phyloP scores from a whole-genome alignment of 2,888 invertebrate species.

The Nomada hirtipes region DNA sequence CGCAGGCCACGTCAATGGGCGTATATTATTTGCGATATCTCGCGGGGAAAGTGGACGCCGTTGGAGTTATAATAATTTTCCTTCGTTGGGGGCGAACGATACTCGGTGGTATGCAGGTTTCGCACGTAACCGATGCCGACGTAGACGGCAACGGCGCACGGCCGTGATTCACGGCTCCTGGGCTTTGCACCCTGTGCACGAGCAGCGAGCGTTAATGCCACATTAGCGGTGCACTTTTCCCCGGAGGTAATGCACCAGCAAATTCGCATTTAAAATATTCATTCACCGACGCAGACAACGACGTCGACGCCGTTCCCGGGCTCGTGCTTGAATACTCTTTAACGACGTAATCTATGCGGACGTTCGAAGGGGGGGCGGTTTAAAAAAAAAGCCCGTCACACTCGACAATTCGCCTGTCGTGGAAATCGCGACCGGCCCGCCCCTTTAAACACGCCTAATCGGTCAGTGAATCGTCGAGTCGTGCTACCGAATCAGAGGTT shows the following conservation, averaged over 20 bases:
- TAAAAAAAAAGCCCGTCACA: constrained; percentile 15
- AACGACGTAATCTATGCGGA: constrained; percentile 59
- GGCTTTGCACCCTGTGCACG: constrained; percentile 59
- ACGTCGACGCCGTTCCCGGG: constrained; percentile 30
- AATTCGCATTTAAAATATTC: constrained; percentile 72
- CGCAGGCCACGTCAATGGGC: constrained; percentile 16
- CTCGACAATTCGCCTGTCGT: constrained; percentile 24
- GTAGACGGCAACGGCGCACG: constrained; percentile 40
- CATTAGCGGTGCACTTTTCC: constrained; percentile 67
- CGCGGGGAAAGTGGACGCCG: constrained; percentile 8
- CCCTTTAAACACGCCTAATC: background rate
- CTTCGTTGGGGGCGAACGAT: constrained; percentile 5
- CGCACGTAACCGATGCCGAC: constrained; percentile 23
- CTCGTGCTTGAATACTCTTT: constrained; percentile 58
- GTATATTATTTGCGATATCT: constrained; percentile 30
- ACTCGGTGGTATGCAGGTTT: constrained; percentile 3
- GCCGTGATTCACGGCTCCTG: constrained; percentile 64
- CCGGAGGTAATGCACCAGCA: constrained; percentile 70
- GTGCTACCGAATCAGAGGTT: background rate
- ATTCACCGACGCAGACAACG: constrained; percentile 40
- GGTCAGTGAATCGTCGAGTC: constrained; percentile 3
- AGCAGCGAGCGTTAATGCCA: constrained; percentile 66
- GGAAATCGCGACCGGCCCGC: constrained; percentile 8
- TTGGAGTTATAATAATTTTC: constrained; percentile 18
- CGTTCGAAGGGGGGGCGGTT: background rate